Evolutionary conservation across 2,888 invertebrate species (phyloP), one percentile per base, ranked within the genome.

Genomic region (Cheilosia vernalis): DNA sequence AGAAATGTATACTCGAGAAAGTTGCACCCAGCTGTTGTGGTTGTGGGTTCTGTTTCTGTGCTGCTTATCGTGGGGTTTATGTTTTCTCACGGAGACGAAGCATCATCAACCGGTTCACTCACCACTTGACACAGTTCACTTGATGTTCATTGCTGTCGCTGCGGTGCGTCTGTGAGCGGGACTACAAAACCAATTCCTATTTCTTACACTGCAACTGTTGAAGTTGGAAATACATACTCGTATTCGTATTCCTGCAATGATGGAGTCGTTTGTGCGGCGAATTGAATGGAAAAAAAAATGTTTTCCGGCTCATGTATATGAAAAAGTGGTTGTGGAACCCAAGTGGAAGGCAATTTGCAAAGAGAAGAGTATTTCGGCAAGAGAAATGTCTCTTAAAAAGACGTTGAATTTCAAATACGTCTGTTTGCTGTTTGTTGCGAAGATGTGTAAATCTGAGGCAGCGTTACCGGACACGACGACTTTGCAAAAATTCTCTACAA

Each of bases 11-110:
- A 47, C 27, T 7, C 30, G 47, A 24, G 67, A 72, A 72, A 72
- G 63, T 44, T 73, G 73, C 63, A 44, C 61, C 44, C 73, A 73
- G 44, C 73, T 73, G 63, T 73, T 73, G 15, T 19, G n/a, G 30
- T 66, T 17, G n/a, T 64, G 40, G n/a, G 17, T 30, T 61, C 1
- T 21, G 21, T 1, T 21, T 21, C 19, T 9, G 9, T 13, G 4
- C 33, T 33, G 33, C 13, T 17, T 63, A 30, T 19, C 42, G 44
- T 51, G 15, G 15, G 42, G 13, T 33, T 69, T 9, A 9, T 30
- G n/a, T n/a, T n/a, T n/a, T 79, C 70, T 79, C 63, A 58, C 58
- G 30, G 78, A 64, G 70, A 58, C 63, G 78, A 70, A 79, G 56
- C 72, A 64, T 77, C 67, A 49, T 60, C 30, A 66, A 51, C 42